Conservation (phyloP, 2,888 invertebrate species). For the Drosophila dives region DNA sequence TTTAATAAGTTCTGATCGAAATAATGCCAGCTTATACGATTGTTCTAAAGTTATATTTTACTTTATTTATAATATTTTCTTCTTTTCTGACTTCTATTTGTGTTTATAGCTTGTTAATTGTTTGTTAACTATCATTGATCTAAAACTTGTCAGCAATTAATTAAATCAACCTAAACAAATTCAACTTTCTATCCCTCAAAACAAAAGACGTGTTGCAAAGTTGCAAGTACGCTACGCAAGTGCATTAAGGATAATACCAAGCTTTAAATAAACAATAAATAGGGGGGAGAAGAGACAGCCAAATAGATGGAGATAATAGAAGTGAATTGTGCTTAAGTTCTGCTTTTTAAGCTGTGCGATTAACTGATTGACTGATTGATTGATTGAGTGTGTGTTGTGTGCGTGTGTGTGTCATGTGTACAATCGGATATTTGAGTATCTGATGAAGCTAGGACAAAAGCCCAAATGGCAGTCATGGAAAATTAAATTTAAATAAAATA, state of each 20-base stretch:
- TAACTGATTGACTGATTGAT: slow-evolving; percentile 1
- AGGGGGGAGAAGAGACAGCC: not conserved
- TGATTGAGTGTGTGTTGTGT: not conserved
- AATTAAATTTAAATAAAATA: not conserved
- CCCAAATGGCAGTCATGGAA: not conserved
- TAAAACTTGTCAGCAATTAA: not conserved
- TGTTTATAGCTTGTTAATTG: too few species aligned
- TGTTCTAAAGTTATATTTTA: not conserved
- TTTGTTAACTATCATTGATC: not conserved
- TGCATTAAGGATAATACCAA: slow-evolving; percentile 26
- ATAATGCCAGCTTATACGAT: not conserved
- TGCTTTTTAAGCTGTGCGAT: slow-evolving; percentile 9
- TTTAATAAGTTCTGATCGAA: not conserved
- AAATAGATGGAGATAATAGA: slow-evolving; percentile 2
- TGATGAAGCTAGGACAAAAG: not conserved
- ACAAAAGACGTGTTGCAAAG: not conserved
- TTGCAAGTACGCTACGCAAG: slow-evolving; percentile 9
- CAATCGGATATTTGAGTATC: not conserved
- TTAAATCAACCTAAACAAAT: not conserved
- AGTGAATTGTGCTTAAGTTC: slow-evolving; percentile 9
- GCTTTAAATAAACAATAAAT: slow-evolving; percentile 9
- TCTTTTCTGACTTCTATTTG: too few species aligned
- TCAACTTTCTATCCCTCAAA: not conserved
- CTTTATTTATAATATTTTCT: not conserved
- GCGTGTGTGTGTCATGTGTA: slow-evolving; percentile 3